Base-by-base conservation (phyloP, 2,888 invertebrate species). In the Catocala sponsa region DNA sequence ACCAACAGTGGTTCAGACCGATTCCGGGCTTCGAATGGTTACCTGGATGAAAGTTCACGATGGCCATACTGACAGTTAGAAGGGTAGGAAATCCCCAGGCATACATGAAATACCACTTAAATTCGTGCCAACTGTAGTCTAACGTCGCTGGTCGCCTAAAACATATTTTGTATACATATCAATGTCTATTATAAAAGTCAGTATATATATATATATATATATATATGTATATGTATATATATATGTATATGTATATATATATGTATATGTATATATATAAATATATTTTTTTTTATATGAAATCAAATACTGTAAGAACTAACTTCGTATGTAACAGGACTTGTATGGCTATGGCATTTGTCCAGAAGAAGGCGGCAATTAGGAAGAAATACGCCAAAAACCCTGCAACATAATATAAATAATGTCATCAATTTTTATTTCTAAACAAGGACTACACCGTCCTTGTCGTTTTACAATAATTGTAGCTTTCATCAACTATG, bases 311-410 rank as follows among this genome's bases (percentile, higher is more conserved):
- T 38, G 0, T 6, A 38, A 38, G 9, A 38, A 60, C 95, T 95
- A 87, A 97, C 97, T 95, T 95, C 42, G 95, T 95, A 47, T 91
- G 92, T 78, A 94, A 89, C 91, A 96, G 95, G 49, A 97, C 95
- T 80, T 97, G 96, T 81, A 96, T 95, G 2, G 96, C 94, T 58
- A 96, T 95, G n/a, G 96, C 90, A 79, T 96, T 96, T 62, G 96
- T 86, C 97, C 97, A 97, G 80, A 96, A 96, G 83, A 97, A 97
- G 47, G 95, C 93, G 0, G 95, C 92, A 58, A 96, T 79, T 69
- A 96, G 91, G 65, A 95, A 95, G 79, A 94, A 96, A 76, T 96
- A 96, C 4, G 93, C 82, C 15, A 94, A 53, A 80, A 95, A 95
- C 9, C 95, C 96, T 96, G 89, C 69, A 91, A 81, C 70, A 58